Percentiles rank a stretch among this genome's conserved stretches.
phyloP scores from a whole-genome alignment of 2,113 vertebrate genomes.

The Solea senegalensis region DNA sequence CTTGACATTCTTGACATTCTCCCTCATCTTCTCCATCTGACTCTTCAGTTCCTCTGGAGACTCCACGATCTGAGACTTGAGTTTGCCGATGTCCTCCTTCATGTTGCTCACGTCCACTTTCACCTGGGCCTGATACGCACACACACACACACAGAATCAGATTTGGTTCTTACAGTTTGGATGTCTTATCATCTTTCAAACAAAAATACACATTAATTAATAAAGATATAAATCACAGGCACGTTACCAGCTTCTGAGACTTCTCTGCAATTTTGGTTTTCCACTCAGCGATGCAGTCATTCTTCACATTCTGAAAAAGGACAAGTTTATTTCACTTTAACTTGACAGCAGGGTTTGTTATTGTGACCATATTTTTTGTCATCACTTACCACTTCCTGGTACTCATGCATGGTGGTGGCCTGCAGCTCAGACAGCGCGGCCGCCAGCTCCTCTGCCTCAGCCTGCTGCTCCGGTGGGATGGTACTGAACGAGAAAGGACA shows the following conservation, averaged over 20 bases:
- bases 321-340: not conserved
- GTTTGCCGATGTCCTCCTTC: constrained; percentile 88
- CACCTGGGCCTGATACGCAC: constrained; percentile 81
- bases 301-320: constrained; percentile 77
- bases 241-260: constrained; percentile 86
- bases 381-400: constrained; percentile 86
- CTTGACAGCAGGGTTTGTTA: rapidly evolving
- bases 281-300: constrained; percentile 85
- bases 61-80: constrained; percentile 91
- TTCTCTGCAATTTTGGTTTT: constrained; percentile 85
- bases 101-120: constrained; percentile 82
- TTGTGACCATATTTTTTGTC: not conserved
- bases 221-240: not conserved
- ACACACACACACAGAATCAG: not conserved
- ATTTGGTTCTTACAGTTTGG: not conserved
- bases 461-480: constrained; percentile 90
- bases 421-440: constrained; percentile 86
- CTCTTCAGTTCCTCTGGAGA: constrained; percentile 91
- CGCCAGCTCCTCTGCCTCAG: constrained; percentile 88
- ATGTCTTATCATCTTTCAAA: not conserved
- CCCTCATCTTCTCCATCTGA: constrained; percentile 90
- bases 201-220: not conserved
- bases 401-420: constrained; percentile 82
- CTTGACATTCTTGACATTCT: constrained; percentile 87
- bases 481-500: constrained; percentile 74